Evolutionary conservation across 1,140 invertebrate genomes (phyloP), one percentile per base, ranked within the genome.

Genomic region (Pygmarrhopalites habei): DNA sequence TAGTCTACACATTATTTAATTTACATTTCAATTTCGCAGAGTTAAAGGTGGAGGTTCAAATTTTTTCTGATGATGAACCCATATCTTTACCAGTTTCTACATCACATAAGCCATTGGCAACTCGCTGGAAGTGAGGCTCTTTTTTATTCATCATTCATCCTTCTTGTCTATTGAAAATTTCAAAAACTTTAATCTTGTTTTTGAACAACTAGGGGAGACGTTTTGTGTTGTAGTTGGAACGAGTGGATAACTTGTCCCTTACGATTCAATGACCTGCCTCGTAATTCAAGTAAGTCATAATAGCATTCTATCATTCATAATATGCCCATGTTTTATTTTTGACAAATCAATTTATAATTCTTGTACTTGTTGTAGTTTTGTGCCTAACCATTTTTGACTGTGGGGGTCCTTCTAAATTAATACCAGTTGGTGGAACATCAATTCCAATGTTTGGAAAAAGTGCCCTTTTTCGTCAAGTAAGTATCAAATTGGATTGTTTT

Each of bases 201-300:
- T n/a, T n/a, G n/a, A n/a, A n/a, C n/a, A n/a, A n/a, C n/a, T n/a
- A 46, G 57, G 39, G 43, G 53, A 5, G 53, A 49, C 17, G 28
- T 60, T 23, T 49, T 60, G 39, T 53, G 30, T 76, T 79, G 26
- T 69, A 92, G 90, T 75, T 99, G 95, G 95, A 96, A 98, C 77
- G 95, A 99, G 78, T 99, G 95, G 95, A 80, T 99, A 7, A 86
- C 83, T 3, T 76, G 99, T 60, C 95, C 95, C 1, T 80, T 99
- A 12, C 86, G 87, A 72, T 97, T 89, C 76, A 89, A 87, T 74
- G 94, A 98, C 75, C 76, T 99, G 29, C 94, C 94, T 2, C 78
- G 90, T 52, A 89, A 90, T 77, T 86, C 95, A 14, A n/a, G n/a
- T n/a, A n/a, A n/a, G n/a, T n/a, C n/a, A n/a, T n/a, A n/a, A n/a